Percentiles rank a stretch among this genome's conserved stretches.
These are phyloP conservation scores for Hemicrepidius hirtus DNA, from an alignment of 2,888 invertebrate genomes.

Conservation along the genomic window DNA sequence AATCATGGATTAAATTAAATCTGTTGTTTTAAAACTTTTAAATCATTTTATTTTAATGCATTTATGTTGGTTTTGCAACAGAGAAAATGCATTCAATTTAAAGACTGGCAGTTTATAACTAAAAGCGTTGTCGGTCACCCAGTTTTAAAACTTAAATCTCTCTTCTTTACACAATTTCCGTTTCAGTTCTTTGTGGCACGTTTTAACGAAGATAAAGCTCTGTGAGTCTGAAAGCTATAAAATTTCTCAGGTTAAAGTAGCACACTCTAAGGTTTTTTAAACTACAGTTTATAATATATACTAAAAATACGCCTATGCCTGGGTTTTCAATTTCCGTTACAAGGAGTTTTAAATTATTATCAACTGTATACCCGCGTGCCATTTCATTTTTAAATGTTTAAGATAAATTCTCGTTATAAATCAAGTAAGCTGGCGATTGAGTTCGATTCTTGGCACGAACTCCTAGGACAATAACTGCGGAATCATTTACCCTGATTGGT, in stretches of 20 bases:
- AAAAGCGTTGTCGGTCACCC: constrained; percentile 16
- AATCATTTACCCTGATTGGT: constrained; percentile 26
- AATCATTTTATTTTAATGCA: not conserved
- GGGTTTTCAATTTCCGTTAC: not conserved
- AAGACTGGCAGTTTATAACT: not conserved
- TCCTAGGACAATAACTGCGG: constrained; percentile 22
- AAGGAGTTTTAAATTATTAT: not conserved
- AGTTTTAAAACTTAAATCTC: constrained; percentile 17
- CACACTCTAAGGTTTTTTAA: not conserved
- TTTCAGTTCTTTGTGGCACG: not conserved
- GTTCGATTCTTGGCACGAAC: constrained; percentile 22
- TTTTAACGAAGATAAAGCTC: not conserved
- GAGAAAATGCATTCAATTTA: constrained; percentile 12
- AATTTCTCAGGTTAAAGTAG: too few relatives aligned
- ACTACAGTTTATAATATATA: not conserved
- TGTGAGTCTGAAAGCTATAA: not conserved
- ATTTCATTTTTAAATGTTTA: not conserved
- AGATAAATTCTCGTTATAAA: constrained; percentile 9
- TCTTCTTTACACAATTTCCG: constrained; percentile 2
- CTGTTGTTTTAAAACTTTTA: not conserved
- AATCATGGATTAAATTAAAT: too few relatives aligned
- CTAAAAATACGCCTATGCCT: not conserved
- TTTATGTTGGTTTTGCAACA: constrained; percentile 1
- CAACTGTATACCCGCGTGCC: not conserved
- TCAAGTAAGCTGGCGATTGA: constrained; percentile 13